Evolutionary conservation across 64 coral and sea anemone species (phyloP), one percentile per base, ranked within the genome.

Genomic region (Montipora foliosa): DNA sequence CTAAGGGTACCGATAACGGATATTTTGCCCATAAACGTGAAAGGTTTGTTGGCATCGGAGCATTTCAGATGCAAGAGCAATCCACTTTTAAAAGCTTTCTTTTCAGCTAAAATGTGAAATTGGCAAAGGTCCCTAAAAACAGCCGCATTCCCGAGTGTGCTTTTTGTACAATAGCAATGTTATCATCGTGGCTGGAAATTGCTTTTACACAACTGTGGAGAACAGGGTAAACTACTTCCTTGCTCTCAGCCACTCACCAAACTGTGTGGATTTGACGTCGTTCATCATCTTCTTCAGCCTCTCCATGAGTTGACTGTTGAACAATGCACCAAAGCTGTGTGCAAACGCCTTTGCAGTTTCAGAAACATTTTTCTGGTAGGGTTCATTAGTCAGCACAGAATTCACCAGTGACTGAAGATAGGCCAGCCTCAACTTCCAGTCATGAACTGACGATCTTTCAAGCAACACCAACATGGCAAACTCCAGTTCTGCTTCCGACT

Each of bases 391-490:
- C 57, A 58, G 20, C 5, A 17, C 17, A 58, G 44, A 73, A 66
- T 74, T 12, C n/a, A 92, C 49, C 59, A 93, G 46, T 44, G 82
- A 81, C 19, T 64, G 73, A 7, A 93, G 48, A 62, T 79, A 79
- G 16, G 74, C 75, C 13, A 66, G 64, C 51, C 92, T 88, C 15
- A 88, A 51, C 84, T 79, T 77, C 92, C 92, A 93, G 16, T 93
- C 92, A 74, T 55, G 44, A 15, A 70, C 47, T 19, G 92, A 57
- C 14, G 92, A 67, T 81, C 83, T 49, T 49, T 93, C 92, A 37
- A 88, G 77, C 14, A 93, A 85, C 51, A 93, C 15, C 14, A 79
- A 50, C 10, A 88, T 9, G 0, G 92, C 92, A 88, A 22, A 77
- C 46, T 88, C 48, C 16, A 92, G 3, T 17, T 80, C 81, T 5